Evolutionary conservation across 2,888 invertebrate species (phyloP).

Genomic region (Leptinotarsa haldemani): DNA sequence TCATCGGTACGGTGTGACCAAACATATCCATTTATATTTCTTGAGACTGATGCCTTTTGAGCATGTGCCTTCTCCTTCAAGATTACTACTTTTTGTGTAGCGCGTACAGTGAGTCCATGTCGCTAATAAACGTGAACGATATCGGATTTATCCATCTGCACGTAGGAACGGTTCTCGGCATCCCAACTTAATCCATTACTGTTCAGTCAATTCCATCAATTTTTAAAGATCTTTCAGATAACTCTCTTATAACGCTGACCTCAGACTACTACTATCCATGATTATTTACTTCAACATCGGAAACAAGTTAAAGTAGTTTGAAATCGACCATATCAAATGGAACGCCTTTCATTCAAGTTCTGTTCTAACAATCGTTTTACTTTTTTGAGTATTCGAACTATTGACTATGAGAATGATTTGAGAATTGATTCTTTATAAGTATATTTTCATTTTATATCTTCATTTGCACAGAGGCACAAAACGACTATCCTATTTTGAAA

Average conservation of each 20-base stretch:
- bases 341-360: too few species aligned
- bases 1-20: too few species aligned
- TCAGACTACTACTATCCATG: neutral
- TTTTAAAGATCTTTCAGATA: slow-evolving; percentile 36
- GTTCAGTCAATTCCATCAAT: slow-evolving; percentile 38
- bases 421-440: too few species aligned
- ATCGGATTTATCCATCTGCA: slow-evolving; percentile 41
- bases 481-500: too few species aligned
- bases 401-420: too few species aligned
- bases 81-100: slow-evolving; percentile 23
- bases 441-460: too few species aligned
- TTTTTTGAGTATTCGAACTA: too few species aligned
- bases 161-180: slow-evolving; percentile 29
- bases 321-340: too few species aligned
- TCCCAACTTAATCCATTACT: slow-evolving; percentile 37
- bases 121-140: slow-evolving; percentile 38
- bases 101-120: slow-evolving; percentile 26
- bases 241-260: slow-evolving; percentile 9
- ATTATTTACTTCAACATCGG: neutral
- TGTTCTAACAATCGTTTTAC: too few species aligned
- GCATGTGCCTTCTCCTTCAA: neutral
- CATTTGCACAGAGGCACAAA: too few species aligned
- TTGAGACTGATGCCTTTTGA: neutral
- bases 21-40: too few species aligned
- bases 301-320: neutral